Conservation (phyloP, 2,113 vertebrate species). For the Cebus imitator region DNA sequence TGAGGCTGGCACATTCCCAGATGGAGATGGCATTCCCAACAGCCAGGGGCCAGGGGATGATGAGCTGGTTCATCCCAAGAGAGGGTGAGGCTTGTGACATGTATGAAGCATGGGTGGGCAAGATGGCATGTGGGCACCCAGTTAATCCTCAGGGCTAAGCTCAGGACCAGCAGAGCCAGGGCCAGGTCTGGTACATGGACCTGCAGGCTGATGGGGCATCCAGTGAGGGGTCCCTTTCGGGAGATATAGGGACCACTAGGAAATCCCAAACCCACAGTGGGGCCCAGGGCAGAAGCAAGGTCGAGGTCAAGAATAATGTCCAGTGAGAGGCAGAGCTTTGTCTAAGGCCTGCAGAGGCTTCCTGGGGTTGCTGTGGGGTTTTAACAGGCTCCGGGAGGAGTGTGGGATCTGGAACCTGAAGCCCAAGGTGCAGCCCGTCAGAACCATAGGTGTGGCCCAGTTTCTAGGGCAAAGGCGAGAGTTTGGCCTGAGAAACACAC, state of each 20-base stretch:
- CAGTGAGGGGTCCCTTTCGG: background rate
- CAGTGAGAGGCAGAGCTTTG: background rate
- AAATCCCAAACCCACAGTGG: rapidly evolving
- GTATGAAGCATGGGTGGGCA: rapidly evolving
- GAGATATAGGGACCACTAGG: background rate
- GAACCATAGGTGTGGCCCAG: background rate
- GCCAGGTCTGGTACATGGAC: background rate
- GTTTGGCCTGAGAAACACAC: background rate
- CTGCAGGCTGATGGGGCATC: background rate
- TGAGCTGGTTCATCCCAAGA: too few species aligned
- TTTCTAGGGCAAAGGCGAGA: background rate
- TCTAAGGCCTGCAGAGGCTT: rapidly evolving
- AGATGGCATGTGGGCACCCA: background rate
- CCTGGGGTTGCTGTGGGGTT: rapidly evolving
- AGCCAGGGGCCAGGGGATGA: background rate
- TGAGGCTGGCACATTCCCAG: background rate
- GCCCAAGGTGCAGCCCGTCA: too few species aligned
- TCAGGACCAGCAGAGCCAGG: rapidly evolving
- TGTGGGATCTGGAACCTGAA: background rate
- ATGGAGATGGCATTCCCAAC: background rate
- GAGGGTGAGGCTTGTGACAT: background rate
- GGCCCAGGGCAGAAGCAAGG: background rate
- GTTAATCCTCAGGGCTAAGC: background rate
- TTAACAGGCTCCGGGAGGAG: rapidly evolving
- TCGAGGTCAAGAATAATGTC: too few species aligned